Base-by-base conservation (phyloP, 2,888 invertebrate genomes). In the Nasonia oneida region DNA sequence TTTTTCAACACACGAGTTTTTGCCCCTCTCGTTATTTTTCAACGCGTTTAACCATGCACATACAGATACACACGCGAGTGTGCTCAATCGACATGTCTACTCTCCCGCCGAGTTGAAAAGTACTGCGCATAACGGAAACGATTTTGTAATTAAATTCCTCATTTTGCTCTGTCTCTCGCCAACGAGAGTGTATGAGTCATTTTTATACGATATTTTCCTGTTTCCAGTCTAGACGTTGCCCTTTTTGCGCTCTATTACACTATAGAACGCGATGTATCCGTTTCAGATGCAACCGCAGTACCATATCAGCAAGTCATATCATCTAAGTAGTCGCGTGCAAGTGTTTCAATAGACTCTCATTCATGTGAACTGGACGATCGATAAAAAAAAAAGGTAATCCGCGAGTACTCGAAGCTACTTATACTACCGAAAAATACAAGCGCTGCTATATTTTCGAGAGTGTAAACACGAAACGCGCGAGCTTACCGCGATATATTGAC, bases 171-270 rank as follows among this genome's bases (percentile, higher is more conserved):
- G n/a, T 61, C 57, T 61, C 57, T 23, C 18, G 0, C 18, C 15
- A 53, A 15, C 53, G 53, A 53, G 53, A 53, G 14, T 53, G 8
- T 50, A 53, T 53, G 57, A 61, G n/a, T 61, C 8, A 61, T 61
- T 61, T 61, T 61, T 18, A n/a, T n/a, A 61, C 2, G 57, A 61
- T 6, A 53, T 61, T 61, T n/a, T 61, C n/a, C n/a, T 61, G n/a
- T n/a, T 61, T 61, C 23, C n/a, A 61, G 57, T 61, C 57, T 61
- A 61, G 57, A 61, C 57, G n/a, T 61, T n/a, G n/a, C 57, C 57
- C 23, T 61, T 61, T 61, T 61, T 61, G 18, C 57, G 6, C 57
- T 61, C 57, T 61, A 61, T n/a, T 61, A 61, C 23, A 61, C 8
- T 53, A 61, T 23, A n/a, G 37, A 37, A 8, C 57, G 6, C 5